Evolutionary conservation across 2,888 invertebrate species (phyloP), one percentile per base, ranked within the genome.

Genomic region (Pandemis heparana): DNA sequence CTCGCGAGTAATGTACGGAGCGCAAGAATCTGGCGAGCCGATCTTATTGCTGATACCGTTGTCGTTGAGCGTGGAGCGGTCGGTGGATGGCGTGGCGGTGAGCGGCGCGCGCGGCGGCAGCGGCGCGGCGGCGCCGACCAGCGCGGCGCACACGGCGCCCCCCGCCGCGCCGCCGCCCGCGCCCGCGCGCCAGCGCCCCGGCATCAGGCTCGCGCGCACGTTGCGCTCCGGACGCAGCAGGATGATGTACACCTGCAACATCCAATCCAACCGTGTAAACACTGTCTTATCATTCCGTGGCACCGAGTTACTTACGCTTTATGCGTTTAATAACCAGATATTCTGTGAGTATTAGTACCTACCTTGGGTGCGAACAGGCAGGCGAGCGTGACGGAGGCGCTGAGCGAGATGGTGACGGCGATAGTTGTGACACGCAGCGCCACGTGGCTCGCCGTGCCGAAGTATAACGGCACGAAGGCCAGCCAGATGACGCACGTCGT

Each of bases 401-500:
- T 98, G 79, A 99, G 95, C 77, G 98, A 98, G 87, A 99, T 98
- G 80, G 99, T 98, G 83, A 99, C 98, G 71, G 98, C 98, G 97
- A 99, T 98, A 89, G 98, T 98, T 81, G 98, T 98, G 87, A 99
- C 97, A 76, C 99, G 96, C 76, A 99, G 95, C 14, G 98, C 97
- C 77, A 98, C 98, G 92, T 98, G 98, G 86, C 97, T 98, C 75
- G 97, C 98, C 3, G 99, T 99, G 77, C 99, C 99, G 89, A 99
- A 99, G 94, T 99, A 99, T 68, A 99, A 96, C 9, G 99, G 99
- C 73, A 99, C 98, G 92, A 99, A 99, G 23, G 99, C 99, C 79
- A 99, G 94, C 99, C 99, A 99, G 87, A 99, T 99, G 77, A 99
- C 98, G 90, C 99, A 98, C 46, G 99, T 99, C 62, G 99, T 99